Evolutionary conservation across 2,888 invertebrate species (phyloP), one percentile per base, ranked within the genome.

Genomic region (Limenitis camilla): DNA sequence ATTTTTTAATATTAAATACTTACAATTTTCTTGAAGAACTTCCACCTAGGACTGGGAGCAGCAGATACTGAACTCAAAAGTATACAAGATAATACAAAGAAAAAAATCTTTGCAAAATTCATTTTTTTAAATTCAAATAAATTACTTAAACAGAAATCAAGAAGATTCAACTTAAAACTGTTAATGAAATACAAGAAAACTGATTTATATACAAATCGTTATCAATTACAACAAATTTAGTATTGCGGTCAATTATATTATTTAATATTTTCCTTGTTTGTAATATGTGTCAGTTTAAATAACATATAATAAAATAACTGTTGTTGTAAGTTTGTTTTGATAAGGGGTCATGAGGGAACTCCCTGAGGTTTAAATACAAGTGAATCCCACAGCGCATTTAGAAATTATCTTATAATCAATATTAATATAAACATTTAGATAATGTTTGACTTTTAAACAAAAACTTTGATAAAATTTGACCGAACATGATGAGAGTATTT

Each of bases 1-100:
- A n/a, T n/a, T n/a, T n/a, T n/a, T n/a, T n/a, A n/a, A 19, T 19
- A 19, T 19, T 11, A 36, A n/a, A 8, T 39, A 72, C 74, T 78
- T 64, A 79, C 79, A 65, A 79, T 62, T 69, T 72, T 78, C 60
- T 78, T 78, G 51, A 77, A 76, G 6, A 72, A 51, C 44, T 72
- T 78, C 76, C 76, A 76, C 53, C 63, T 64, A 0, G 78, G 78
- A 31, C 63, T 63, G 0, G 78, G 77, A 6, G 72, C 72, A 1
- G 69, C 76, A 2, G 71, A 63, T 0, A 74, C 76, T 5, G 67
- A 50, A 19, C 62, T 61, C 51, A 77, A 42, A 19, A 56, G 59
- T 50, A 65, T n/a, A 5, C 58, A 11, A 39, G 60, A 58, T 40
- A 65, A 59, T 8, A 63, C 49, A 42, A 62, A 59, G 35, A 64